These are phyloP conservation scores for Petrosia ficiformis DNA, from an alignment of 37 sponge, comb jelly and placozoan species.

Conservation along the genomic window DNA sequence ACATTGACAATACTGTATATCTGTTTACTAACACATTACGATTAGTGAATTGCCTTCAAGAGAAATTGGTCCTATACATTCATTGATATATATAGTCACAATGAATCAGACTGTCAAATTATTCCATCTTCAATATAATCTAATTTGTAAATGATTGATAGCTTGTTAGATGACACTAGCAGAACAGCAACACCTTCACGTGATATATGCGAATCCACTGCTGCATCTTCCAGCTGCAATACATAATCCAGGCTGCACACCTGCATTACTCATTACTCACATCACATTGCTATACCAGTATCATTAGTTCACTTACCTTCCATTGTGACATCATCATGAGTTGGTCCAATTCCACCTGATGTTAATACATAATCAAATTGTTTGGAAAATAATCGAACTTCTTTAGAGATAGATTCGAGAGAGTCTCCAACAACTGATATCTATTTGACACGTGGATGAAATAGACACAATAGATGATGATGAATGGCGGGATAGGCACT, in stretches of 20 bases:
- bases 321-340: constrained; percentile 92
- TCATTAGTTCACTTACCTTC: constrained; percentile 46
- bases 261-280: neutral
- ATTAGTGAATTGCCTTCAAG: no score
- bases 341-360: constrained; percentile 84
- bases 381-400: constrained; percentile 39
- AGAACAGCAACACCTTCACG: no score
- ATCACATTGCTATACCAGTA: neutral
- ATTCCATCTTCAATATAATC: no score
- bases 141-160: no score
- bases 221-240: neutral
- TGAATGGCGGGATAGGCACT: neutral
- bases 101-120: no score
- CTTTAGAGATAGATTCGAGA: constrained; percentile 49
- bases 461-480: neutral
- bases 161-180: no score
- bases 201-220: no score
- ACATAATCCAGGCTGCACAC: no score
- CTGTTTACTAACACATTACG: no score
- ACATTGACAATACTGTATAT: no score
- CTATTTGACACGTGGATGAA: constrained; percentile 36
- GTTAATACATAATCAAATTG: constrained; percentile 69
- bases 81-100: no score
- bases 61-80: no score
- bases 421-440: constrained; percentile 57